These are phyloP conservation scores for Drymonia ruficornis DNA, from an alignment of 2,888 invertebrate genomes.

Conservation along the genomic window DNA sequence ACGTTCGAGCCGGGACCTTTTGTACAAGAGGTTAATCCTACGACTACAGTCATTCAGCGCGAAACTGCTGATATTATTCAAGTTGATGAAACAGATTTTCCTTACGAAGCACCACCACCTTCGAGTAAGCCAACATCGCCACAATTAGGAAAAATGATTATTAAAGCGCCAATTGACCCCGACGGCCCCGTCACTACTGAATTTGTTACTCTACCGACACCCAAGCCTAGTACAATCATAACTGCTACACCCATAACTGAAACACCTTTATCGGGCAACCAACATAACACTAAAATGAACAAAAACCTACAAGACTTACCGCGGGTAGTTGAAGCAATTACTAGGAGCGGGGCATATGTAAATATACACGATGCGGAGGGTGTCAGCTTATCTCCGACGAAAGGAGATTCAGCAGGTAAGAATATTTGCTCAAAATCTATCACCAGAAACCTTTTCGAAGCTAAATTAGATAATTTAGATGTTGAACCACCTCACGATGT, in stretches of 20 bases:
- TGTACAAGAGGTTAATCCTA: constrained; percentile 87
- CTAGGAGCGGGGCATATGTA: constrained; percentile 88
- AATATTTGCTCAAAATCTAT: constrained; percentile 59
- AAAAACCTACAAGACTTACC: constrained; percentile 70
- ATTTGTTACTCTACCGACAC: constrained; percentile 83
- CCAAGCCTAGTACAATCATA: constrained; percentile 86
- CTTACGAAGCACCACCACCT: constrained; percentile 69
- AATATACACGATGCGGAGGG: constrained; percentile 88
- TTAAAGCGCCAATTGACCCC: constrained; percentile 80
- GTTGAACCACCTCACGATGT: constrained; percentile 40
- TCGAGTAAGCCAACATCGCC: constrained; percentile 85
- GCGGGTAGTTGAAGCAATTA: constrained; percentile 75
- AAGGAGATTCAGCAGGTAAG: constrained; percentile 90
- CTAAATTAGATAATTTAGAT: constrained; percentile 53
- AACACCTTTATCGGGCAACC: constrained; percentile 51
- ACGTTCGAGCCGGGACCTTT: constrained; percentile 95
- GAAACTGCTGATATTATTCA: constrained; percentile 72
- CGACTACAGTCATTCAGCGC: constrained; percentile 66
- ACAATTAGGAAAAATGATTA: constrained; percentile 87
- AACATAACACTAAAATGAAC: constrained; percentile 51
- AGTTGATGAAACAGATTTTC: constrained; percentile 78
- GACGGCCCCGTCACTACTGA: constrained; percentile 80
- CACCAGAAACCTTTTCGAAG: constrained; percentile 47
- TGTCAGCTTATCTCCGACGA: constrained; percentile 84
- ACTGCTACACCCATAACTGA: constrained; percentile 80